Conservation (phyloP, 2,797 vertebrate species). For the Labroides dimidiatus region DNA sequence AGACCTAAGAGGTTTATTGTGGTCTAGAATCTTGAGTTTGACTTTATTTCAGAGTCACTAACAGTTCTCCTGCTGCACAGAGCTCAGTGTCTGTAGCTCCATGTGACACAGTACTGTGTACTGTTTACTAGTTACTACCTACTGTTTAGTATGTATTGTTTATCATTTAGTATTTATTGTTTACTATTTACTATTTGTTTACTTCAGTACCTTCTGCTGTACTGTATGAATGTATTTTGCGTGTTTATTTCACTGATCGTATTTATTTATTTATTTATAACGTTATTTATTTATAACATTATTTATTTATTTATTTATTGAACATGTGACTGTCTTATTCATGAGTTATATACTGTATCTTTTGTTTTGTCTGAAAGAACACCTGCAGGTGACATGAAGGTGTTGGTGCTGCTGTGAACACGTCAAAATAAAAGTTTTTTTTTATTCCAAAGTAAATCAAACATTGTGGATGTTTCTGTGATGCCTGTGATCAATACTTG, state of each 20-base stretch:
- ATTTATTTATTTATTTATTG: constrained; percentile 12
- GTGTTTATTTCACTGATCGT: constrained; percentile 9
- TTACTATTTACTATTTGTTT: constrained; percentile 4
- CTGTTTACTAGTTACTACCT: constrained; percentile 12
- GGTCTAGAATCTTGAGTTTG: background rate
- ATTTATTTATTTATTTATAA: constrained; percentile 32
- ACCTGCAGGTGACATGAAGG: background rate
- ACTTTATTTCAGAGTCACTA: background rate
- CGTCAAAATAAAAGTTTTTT: constrained; percentile 1
- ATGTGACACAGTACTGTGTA: constrained; percentile 40
- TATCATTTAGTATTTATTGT: constrained; percentile 25
- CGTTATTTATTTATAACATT: constrained; percentile 39
- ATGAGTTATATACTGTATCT: constrained; percentile 12
- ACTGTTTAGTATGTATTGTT: constrained; percentile 23
- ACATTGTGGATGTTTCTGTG: no score
- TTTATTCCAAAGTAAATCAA: no score
- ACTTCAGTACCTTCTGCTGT: background rate
- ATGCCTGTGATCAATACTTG: no score
- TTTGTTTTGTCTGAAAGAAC: background rate
- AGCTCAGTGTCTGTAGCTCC: background rate
- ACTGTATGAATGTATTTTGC: background rate
- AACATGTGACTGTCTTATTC: constrained; percentile 9
- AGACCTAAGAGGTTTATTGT: background rate
- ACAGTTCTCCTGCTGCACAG: background rate
- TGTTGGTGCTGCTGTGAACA: constrained; percentile 14